These are phyloP conservation scores for Leucophenga varia DNA, from an alignment of 1,140 invertebrate species.

Conservation along the genomic window DNA sequence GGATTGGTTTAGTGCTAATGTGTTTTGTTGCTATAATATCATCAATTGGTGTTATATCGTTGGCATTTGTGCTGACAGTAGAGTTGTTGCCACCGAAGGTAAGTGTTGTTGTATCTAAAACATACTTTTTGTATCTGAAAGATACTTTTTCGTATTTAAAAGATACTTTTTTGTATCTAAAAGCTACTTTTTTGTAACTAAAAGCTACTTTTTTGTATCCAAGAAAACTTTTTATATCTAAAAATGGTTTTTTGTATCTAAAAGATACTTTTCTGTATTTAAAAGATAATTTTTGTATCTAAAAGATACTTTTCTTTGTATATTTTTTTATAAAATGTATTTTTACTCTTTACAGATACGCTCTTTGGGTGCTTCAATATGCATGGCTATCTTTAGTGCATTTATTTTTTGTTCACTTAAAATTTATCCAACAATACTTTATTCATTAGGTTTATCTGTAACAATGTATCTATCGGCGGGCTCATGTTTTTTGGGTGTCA, in stretches of 20 bases:
- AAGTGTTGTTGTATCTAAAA: too few species aligned
- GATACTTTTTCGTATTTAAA: too few species aligned
- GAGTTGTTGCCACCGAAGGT: slow-evolving; percentile 40
- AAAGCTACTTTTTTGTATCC: too few species aligned
- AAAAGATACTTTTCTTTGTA: too few species aligned
- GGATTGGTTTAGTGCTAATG: slow-evolving; percentile 35
- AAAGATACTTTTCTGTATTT: too few species aligned
- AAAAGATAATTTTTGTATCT: too few species aligned
- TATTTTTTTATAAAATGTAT: too few species aligned
- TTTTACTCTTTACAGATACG: slow-evolving; percentile 37
- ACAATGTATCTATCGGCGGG: slow-evolving; percentile 40
- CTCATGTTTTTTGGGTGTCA: slow-evolving; percentile 32
- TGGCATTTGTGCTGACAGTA: slow-evolving; percentile 35
- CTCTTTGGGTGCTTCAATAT: slow-evolving; percentile 38
- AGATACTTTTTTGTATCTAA: too few species aligned
- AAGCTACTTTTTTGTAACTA: too few species aligned
- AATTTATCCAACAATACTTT: slow-evolving; percentile 40
- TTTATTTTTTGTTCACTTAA: slow-evolving; percentile 41
- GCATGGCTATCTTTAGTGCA: slow-evolving; percentile 36
- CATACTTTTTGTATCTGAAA: too few species aligned
- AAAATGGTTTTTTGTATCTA: too few species aligned
- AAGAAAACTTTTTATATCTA: too few species aligned
- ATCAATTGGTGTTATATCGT: slow-evolving; percentile 29
- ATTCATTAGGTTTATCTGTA: slow-evolving; percentile 26
- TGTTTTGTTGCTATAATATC: slow-evolving; percentile 28